These are phyloP conservation scores for Telmatochromis sp. DNA, from an alignment of 2,113 vertebrate genomes.

Conservation along the genomic window DNA sequence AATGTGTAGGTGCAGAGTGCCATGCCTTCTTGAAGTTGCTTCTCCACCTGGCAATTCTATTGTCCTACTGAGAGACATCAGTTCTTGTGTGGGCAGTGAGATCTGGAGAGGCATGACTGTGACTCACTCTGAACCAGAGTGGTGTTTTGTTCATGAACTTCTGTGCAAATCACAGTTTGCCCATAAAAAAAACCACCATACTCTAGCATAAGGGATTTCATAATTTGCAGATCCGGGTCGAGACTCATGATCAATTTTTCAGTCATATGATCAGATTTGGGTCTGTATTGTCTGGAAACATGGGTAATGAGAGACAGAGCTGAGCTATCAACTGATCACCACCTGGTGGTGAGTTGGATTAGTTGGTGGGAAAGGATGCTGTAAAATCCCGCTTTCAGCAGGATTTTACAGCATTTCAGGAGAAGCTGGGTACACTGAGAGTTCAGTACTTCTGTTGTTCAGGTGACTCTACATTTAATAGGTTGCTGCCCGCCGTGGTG, in stretches of 20 bases:
- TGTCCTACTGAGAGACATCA: not conserved
- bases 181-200: accelerated
- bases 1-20: accelerated
- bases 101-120: not conserved
- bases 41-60: not conserved
- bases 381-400: accelerated
- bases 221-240: not conserved
- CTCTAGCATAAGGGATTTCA: not conserved
- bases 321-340: not conserved
- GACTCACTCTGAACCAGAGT: not conserved
- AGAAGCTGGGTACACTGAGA: accelerated
- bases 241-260: not conserved
- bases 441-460: not conserved
- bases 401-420: not conserved
- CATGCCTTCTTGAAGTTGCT: not conserved
- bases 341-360: not conserved
- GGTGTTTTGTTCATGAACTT: not conserved
- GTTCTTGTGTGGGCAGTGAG: accelerated
- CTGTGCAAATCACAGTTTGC: not conserved
- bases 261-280: not conserved
- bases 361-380: not conserved
- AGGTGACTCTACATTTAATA: accelerated
- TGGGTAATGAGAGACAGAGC: not conserved
- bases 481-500: accelerated
- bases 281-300: accelerated